Evolutionary conservation across 1,140 invertebrate genomes (phyloP).

Genomic region (Bicyclus anynana): DNA sequence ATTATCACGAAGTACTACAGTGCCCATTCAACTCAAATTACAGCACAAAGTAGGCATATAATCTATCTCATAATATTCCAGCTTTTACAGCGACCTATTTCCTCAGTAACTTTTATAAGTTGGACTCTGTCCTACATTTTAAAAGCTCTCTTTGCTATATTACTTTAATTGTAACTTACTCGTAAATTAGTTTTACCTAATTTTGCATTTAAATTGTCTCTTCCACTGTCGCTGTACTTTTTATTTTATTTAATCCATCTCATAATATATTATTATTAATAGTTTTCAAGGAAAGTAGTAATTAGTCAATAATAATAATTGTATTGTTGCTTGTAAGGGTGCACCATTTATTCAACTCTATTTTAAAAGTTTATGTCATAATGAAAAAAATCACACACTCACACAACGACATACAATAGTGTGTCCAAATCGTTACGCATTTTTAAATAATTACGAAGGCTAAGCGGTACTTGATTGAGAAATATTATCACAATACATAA

Average conservation of each 20-base stretch:
- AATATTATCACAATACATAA: too few species aligned
- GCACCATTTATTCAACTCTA: too few species aligned
- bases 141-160: conserved; percentile 11
- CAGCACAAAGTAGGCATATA: neutral
- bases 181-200: neutral
- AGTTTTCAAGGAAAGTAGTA: too few species aligned
- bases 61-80: conserved; percentile 20
- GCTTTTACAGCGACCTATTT: conserved; percentile 25
- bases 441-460: too few species aligned
- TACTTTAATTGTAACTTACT: conserved; percentile 1
- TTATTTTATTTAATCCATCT: neutral
- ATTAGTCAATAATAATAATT: too few species aligned
- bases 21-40: neutral
- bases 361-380: too few species aligned
- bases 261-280: too few species aligned
- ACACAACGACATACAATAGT: too few species aligned
- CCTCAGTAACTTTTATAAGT: conserved; percentile 25
- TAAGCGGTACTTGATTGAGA: too few species aligned
- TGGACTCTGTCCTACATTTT: conserved; percentile 20
- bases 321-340: too few species aligned
- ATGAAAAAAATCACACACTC: too few species aligned
- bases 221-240: neutral
- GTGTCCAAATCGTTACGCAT: too few species aligned
- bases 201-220: neutral
- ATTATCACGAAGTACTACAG: neutral